Base-by-base conservation (phyloP, 2,888 invertebrate species). In the Lasioglossum zephyrum region DNA sequence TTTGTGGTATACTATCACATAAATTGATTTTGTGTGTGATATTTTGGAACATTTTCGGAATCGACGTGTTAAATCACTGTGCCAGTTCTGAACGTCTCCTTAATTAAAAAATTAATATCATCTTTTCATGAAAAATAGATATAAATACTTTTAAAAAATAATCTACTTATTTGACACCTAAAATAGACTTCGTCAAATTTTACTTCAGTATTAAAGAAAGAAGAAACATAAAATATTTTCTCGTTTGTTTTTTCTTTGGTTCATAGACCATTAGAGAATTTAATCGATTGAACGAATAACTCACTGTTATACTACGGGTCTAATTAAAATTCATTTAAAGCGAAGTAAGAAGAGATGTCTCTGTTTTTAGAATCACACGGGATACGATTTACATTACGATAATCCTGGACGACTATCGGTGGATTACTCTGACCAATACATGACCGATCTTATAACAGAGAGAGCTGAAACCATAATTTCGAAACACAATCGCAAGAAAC, bases 361-460 rank as follows among this genome's bases (percentile, higher is more conserved):
- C 36, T 36, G 8, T 31, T 91, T 91, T 47, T 84, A 93, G 93
- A 79, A 73, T 70, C 91, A 90, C 74, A 91, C 91, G 8, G 96
- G 96, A 0, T 92, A 95, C 39, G 96, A 96, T 92, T 89, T 96
- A 73, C 95, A 95, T 79, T 93, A 95, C 11, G 94, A 95, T 72
- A 90, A 92, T 1, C 69, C 88, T 2, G 96, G 96, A 0, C 83
- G 81, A 22, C 74, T 88, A 22, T 82, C 87, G 2, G 84, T 84
- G 6, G 87, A 89, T 39, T 96, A 96, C 95, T 91, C 92, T 0
- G 95, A 96, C n/a, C 95, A 95, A 49, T 98, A 98, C 92, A 96
- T 97, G 16, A 98, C 98, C 0, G 97, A 98, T 91, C 93, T 98
- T 57, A 96, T 97, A 85, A 97, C 97, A 1, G 93, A 96, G 22